Conservation (phyloP, 1,140 invertebrate genomes). For the Scaptomyza montana region DNA sequence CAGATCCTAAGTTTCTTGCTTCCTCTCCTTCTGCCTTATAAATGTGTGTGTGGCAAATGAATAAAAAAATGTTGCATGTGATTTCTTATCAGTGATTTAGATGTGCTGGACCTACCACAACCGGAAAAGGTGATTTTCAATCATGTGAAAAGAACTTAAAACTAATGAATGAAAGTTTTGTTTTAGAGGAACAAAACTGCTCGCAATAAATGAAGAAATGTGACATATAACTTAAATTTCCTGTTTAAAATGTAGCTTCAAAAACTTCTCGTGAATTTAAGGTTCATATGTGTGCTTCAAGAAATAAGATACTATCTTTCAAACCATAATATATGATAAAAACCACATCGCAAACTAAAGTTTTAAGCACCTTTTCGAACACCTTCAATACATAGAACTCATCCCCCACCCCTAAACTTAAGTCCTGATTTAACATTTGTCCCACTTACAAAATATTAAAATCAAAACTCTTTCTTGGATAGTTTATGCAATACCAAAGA, state of each 20-base stretch:
- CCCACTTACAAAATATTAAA: constrained; percentile 40
- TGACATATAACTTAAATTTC: too few species aligned
- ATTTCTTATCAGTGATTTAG: constrained; percentile 23
- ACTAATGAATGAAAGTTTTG: constrained; percentile 13
- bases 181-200: not conserved
- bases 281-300: too few species aligned
- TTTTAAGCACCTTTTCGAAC: not conserved
- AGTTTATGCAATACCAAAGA: not conserved
- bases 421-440: constrained; percentile 41
- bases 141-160: constrained; percentile 2
- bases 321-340: too few species aligned
- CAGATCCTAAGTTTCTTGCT: not conserved
- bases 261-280: too few species aligned
- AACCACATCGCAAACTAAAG: too few species aligned
- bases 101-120: not conserved
- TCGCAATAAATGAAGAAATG: too few species aligned
- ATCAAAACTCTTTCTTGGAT: not conserved
- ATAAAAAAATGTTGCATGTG: constrained; percentile 18
- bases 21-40: constrained; percentile 12
- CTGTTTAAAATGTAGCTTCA: too few species aligned
- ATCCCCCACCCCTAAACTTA: not conserved
- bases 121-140: not conserved
- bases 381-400: constrained; percentile 8
- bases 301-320: too few species aligned
- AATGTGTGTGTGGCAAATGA: constrained; percentile 32